phyloP scores from a whole-genome alignment of 2,797 vertebrate genomes.

The Hapalemur alaotrensis region DNA sequence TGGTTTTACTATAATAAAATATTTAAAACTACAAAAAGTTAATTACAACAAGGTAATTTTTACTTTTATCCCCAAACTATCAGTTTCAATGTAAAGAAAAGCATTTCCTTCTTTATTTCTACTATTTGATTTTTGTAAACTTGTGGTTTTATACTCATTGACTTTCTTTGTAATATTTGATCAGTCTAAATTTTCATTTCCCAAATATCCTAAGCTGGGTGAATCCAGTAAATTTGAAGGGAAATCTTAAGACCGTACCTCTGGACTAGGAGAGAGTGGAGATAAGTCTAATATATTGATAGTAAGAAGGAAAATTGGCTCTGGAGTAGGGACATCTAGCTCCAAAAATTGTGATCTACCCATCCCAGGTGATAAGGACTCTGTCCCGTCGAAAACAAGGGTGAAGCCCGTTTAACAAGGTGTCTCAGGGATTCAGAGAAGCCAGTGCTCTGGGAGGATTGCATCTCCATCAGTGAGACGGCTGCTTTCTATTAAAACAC shows the following conservation, averaged over 20 bases:
- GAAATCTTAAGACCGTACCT: not conserved
- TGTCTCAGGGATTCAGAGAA: not conserved
- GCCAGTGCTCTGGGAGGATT: not conserved
- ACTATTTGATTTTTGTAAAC: not conserved
- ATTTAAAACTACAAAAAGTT: not conserved
- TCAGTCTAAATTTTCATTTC: not conserved
- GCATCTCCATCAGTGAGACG: accelerated
- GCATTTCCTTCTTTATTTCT: not conserved
- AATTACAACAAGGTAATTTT: not conserved
- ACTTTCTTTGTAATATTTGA: not conserved
- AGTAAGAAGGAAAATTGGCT: not conserved
- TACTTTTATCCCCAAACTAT: not conserved
- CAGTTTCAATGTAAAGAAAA: not conserved
- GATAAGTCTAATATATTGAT: not conserved
- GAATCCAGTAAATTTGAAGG: not conserved
- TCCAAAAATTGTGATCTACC: not conserved
- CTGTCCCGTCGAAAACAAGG: not conserved
- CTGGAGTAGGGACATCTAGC: accelerated
- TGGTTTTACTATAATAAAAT: not conserved
- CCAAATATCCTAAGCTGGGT: not conserved
- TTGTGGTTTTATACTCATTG: not conserved
- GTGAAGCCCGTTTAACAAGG: not conserved
- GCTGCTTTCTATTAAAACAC: not conserved
- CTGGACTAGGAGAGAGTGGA: not conserved
- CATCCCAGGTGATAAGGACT: not conserved